phyloP scores from a whole-genome alignment of 2,888 invertebrate genomes.

The Sepioteuthis lessoniana region DNA sequence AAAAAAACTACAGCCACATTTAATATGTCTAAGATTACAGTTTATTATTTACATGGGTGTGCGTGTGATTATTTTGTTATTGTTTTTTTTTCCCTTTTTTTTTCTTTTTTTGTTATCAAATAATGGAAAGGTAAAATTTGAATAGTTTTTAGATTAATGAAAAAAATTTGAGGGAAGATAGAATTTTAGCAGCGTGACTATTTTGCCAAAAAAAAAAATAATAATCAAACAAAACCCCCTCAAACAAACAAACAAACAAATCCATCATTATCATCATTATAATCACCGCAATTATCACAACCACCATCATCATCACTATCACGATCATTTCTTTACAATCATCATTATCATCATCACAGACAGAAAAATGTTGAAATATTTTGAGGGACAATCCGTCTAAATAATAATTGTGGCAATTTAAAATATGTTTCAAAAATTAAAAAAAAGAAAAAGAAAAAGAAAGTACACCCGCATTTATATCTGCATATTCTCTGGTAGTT shows the following conservation, averaged over 20 bases:
- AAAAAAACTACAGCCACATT: background rate
- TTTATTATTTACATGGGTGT: background rate
- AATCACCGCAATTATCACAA: too few relatives aligned
- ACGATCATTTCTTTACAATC: background rate
- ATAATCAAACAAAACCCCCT: too few relatives aligned
- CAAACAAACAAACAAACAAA: too few relatives aligned
- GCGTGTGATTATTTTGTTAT: background rate
- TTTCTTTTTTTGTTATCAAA: background rate
- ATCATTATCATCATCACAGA: background rate
- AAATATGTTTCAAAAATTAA: background rate
- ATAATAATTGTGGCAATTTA: background rate
- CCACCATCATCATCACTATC: background rate
- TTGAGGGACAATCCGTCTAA: background rate
- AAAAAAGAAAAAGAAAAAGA: background rate
- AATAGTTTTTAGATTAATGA: background rate
- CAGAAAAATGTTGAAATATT: background rate
- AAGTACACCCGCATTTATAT: background rate
- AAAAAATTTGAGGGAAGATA: background rate
- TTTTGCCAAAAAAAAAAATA: too few relatives aligned
- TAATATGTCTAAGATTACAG: background rate
- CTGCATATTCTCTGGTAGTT: background rate
- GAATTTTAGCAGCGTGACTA: too few relatives aligned
- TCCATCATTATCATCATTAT: too few relatives aligned
- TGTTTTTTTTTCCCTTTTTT: too few relatives aligned
- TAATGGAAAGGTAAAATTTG: background rate